A percentile compares a stretch with the other conserved stretches of the same genome.
These are phyloP conservation scores for Pogonophryne albipinna DNA, from an alignment of 2,797 vertebrate genomes.

Conservation along the genomic window DNA sequence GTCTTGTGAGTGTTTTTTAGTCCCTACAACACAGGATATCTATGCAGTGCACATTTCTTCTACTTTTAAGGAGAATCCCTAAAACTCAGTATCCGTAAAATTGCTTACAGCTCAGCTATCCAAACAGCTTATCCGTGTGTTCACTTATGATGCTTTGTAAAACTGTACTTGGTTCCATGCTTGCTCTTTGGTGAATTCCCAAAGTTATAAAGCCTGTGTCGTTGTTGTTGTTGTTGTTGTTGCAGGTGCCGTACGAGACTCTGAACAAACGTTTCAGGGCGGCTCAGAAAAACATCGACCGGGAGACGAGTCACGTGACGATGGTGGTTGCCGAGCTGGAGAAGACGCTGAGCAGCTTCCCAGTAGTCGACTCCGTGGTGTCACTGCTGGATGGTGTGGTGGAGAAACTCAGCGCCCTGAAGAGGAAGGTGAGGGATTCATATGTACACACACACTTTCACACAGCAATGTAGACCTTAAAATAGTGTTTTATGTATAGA, in stretches of 20 bases:
- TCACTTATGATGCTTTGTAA: background rate
- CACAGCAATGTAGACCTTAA: background rate
- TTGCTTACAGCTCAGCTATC: background rate
- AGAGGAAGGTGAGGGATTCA: constrained; percentile 90
- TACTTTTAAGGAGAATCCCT: background rate
- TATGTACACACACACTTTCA: background rate
- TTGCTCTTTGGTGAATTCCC: background rate
- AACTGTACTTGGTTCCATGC: background rate
- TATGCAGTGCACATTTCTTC: background rate
- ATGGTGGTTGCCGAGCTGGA: constrained; percentile 99
- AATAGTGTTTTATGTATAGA: background rate
- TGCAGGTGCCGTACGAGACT: constrained; percentile 97
- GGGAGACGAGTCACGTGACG: constrained; percentile 98
- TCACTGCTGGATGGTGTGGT: constrained; percentile 97
- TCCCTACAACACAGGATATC: background rate
- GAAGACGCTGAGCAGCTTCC: constrained; percentile 96
- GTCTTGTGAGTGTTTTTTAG: no score
- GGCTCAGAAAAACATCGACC: constrained; percentile 98
- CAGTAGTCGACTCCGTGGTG: constrained; percentile 97
- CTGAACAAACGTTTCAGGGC: constrained; percentile 98
- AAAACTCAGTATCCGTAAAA: background rate
- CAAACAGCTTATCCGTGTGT: background rate
- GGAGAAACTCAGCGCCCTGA: constrained; percentile 97
- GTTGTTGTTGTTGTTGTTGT: constrained; percentile 16
- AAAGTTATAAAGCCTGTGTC: background rate